phyloP scores from a whole-genome alignment of 2,888 invertebrate genomes.

The Hofmannophila pseudospretella region DNA sequence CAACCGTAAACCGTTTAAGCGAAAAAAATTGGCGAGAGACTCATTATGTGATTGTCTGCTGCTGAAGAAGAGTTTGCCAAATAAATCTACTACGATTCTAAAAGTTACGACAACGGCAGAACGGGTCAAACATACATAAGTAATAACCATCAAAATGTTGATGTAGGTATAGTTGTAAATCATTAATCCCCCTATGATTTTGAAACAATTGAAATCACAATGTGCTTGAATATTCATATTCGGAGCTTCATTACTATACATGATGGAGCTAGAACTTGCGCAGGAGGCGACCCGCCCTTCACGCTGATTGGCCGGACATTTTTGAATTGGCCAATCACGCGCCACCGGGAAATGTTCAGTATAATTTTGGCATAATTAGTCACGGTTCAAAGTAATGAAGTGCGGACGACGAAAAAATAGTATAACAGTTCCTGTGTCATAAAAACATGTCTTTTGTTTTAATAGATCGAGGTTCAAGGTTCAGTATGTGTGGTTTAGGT shows the following conservation, averaged over 20 bases:
- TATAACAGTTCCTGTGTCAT: not conserved
- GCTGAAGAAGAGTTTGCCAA: no score
- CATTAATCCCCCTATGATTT: constrained; percentile 2
- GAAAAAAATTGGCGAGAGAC: no score
- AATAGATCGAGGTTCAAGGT: not conserved
- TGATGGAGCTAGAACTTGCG: constrained; percentile 51
- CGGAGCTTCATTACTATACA: constrained; percentile 30
- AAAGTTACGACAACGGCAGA: no score
- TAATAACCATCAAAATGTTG: no score
- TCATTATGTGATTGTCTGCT: no score
- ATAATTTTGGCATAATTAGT: constrained; percentile 76
- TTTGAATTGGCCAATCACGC: constrained; percentile 57
- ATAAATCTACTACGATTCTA: no score
- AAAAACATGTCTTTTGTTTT: not conserved
- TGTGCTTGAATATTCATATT: constrained; percentile 57
- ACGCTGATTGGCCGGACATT: constrained; percentile 58
- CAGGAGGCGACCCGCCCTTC: constrained; percentile 64
- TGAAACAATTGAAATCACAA: constrained; percentile 11
- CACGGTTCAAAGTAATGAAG: constrained; percentile 55
- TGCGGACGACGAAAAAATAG: constrained; percentile 22
- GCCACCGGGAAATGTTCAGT: constrained; percentile 43
- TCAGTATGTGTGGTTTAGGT: not conserved
- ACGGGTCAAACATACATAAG: no score
- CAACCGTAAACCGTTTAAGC: no score
- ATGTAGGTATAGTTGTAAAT: not conserved